phyloP scores from a whole-genome alignment of 2,797 vertebrate genomes.

The Sternarchorhynchus goeldii region DNA sequence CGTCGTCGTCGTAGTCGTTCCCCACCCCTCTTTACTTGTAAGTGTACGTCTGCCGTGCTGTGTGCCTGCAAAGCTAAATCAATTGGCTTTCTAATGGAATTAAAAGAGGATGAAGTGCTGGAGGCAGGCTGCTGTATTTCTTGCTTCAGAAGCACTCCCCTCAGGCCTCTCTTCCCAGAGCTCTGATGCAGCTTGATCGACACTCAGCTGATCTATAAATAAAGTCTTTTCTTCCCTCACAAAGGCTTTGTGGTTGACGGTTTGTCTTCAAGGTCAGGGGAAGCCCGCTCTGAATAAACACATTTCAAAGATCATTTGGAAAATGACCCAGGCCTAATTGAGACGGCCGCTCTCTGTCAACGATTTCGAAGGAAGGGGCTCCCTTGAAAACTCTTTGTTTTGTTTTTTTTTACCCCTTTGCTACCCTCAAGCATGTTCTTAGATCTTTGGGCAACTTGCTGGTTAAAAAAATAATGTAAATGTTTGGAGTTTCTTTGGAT shows the following conservation, averaged over 20 bases:
- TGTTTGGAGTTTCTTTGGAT: constrained; percentile 1
- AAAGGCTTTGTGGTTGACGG: constrained; percentile 81
- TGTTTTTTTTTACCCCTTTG: not conserved
- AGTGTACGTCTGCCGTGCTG: constrained; percentile 35
- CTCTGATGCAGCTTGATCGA: constrained; percentile 84
- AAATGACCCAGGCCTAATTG: constrained; percentile 82
- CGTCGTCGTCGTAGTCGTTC: no score
- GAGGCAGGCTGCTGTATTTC: constrained; percentile 75
- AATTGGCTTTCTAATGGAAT: constrained; percentile 81
- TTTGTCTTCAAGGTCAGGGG: constrained; percentile 91
- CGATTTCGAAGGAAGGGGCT: constrained; percentile 43
- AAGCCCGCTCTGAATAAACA: constrained; percentile 82
- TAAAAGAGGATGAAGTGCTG: constrained; percentile 71
- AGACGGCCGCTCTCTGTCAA: constrained; percentile 82
- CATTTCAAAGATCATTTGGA: constrained; percentile 82
- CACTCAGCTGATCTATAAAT: constrained; percentile 91
- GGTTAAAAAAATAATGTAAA: constrained; percentile 6
- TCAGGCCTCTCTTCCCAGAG: constrained; percentile 60
- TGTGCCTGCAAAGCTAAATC: constrained; percentile 67
- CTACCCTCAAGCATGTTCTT: not conserved
- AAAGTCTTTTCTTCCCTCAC: constrained; percentile 82
- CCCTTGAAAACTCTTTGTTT: constrained; percentile 33
- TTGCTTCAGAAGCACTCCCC: constrained; percentile 71
- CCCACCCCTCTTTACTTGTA: constrained; percentile 18
- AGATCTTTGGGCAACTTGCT: not conserved